Evolutionary conservation across 2,113 vertebrate species (phyloP).

Genomic region (Toxotes chatareus): DNA sequence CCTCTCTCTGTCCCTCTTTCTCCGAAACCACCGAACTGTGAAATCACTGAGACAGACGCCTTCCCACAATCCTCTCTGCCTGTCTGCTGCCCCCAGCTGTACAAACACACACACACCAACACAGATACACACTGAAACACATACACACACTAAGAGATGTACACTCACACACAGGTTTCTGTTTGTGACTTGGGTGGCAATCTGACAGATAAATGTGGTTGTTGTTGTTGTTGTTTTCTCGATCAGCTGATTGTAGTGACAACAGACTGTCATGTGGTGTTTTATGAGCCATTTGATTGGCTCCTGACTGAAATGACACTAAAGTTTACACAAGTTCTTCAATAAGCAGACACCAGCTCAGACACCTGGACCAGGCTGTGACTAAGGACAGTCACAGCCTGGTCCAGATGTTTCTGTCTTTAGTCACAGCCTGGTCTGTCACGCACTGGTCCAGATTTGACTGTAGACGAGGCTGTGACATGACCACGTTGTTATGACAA

Average conservation of each 20-base stretch:
- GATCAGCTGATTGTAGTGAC: slow-evolving; percentile 4
- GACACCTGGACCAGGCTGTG: slow-evolving; percentile 1
- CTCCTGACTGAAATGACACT: not conserved
- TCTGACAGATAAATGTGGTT: not conserved
- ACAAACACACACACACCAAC: slow-evolving; percentile 54
- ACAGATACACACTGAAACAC: slow-evolving; percentile 19
- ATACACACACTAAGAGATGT: not conserved
- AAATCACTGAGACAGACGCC: slow-evolving; percentile 74
- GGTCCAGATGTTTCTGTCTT: not conserved
- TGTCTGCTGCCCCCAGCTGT: slow-evolving; percentile 71
- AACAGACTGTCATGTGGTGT: not conserved
- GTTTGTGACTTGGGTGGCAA: not conserved
- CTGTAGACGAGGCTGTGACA: not conserved
- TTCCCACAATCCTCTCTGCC: slow-evolving; percentile 66
- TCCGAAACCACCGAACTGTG: slow-evolving; percentile 58
- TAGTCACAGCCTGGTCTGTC: no score
- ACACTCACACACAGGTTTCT: not conserved
- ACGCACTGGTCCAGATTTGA: not conserved
- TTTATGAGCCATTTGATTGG: not conserved
- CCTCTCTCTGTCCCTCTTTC: slow-evolving; percentile 62
- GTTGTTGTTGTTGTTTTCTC: slow-evolving; percentile 21
- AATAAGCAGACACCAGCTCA: not conserved
- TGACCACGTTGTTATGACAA: not conserved
- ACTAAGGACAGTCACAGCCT: not conserved
- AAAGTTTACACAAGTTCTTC: not conserved